These are phyloP conservation scores for Bujurquina vittata DNA, from an alignment of 2,113 vertebrate species.

Conservation along the genomic window DNA sequence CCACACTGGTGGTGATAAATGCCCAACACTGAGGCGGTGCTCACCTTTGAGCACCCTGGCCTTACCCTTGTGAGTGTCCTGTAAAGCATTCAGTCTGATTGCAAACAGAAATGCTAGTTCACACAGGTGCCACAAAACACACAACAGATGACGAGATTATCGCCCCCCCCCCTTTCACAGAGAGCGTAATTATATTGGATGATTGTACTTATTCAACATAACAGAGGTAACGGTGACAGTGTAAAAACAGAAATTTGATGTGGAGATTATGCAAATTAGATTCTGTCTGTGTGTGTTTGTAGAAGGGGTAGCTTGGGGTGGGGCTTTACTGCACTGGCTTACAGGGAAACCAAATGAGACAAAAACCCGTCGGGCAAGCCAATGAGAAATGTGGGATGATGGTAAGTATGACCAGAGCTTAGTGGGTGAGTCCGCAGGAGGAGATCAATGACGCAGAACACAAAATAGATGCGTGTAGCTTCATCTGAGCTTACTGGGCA, in stretches of 20 bases:
- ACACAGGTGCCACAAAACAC: constrained; percentile 28
- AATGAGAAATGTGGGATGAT: constrained; percentile 42
- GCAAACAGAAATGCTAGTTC: constrained; percentile 44
- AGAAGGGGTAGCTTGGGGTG: constrained; percentile 1
- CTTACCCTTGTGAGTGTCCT: constrained; percentile 75
- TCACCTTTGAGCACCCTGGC: constrained; percentile 73
- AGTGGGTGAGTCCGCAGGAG: constrained; percentile 51
- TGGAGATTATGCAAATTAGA: constrained; percentile 17
- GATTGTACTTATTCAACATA: constrained; percentile 1
- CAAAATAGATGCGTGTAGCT: constrained; percentile 45
- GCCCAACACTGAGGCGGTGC: constrained; percentile 62
- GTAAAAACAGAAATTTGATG: constrained; percentile 11
- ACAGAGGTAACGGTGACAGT: background rate
- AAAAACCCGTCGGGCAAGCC: constrained; percentile 27
- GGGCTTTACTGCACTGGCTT: constrained; percentile 37
- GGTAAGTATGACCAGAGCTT: constrained; percentile 51
- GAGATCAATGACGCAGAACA: constrained; percentile 64
- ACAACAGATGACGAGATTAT: constrained; percentile 19
- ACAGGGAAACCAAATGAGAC: constrained; percentile 40
- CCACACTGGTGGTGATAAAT: constrained; percentile 74
- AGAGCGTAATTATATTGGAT: background rate
- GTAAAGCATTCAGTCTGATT: constrained; percentile 73
- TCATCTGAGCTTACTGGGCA: constrained; percentile 40
- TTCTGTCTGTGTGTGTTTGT: constrained; percentile 6
- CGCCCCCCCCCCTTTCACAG: background rate